A percentile compares a stretch with the other conserved stretches of the same genome.
phyloP scores from a whole-genome alignment of 2,888 invertebrate species.

The Sarcophaga caerulescens region DNA sequence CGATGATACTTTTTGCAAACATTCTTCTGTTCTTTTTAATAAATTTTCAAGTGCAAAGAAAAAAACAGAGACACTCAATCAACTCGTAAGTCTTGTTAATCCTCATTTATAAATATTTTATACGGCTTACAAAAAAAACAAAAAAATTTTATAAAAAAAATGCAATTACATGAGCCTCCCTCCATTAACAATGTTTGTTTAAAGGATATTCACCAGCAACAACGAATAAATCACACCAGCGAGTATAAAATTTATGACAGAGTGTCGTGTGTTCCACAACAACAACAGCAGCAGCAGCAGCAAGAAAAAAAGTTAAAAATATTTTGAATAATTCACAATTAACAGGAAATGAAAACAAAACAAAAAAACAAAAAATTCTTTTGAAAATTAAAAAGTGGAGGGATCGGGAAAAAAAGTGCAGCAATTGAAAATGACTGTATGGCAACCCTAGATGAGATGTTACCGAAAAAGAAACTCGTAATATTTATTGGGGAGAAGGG shows the following conservation, averaged over 20 bases:
- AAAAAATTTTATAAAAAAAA: neutral
- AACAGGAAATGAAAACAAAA: neutral
- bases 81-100: conserved; percentile 8
- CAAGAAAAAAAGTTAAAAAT: neutral
- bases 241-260: conserved; percentile 16
- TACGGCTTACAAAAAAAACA: neutral
- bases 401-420: no score
- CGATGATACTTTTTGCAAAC: no score
- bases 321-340: conserved; percentile 24
- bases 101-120: neutral
- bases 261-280: conserved; percentile 2
- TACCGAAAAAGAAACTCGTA: no score
- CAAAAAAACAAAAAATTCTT: neutral
- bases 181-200: neutral
- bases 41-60: neutral
- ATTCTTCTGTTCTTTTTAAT: neutral
- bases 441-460: neutral
- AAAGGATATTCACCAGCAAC: neutral
- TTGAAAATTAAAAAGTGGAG: neutral
- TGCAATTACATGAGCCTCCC: neutral
- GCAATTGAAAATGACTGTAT: neutral
- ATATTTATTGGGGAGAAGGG: no score
- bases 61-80: neutral
- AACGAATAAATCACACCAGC: conserved; percentile 24
- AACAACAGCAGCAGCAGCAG: no score